These are phyloP conservation scores for Fragum fragum DNA, from an alignment of 2,888 invertebrate species.

Conservation along the genomic window DNA sequence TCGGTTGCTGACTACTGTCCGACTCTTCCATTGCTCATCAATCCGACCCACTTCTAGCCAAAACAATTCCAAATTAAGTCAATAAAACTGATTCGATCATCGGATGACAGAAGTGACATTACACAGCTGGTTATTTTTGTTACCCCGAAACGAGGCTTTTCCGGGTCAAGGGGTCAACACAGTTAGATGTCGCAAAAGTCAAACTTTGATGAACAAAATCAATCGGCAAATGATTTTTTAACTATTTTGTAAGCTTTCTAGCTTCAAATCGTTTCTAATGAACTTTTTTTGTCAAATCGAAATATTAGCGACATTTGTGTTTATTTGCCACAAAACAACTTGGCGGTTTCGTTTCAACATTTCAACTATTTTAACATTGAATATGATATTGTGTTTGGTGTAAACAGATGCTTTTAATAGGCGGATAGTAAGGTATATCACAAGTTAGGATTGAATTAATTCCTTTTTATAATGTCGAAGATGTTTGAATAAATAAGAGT, in stretches of 20 bases:
- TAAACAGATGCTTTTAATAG: too few relatives aligned
- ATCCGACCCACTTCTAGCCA: not conserved
- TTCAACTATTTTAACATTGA: too few relatives aligned
- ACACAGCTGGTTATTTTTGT: constrained; percentile 74
- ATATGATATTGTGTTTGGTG: too few relatives aligned
- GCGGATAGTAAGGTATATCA: too few relatives aligned
- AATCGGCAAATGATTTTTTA: too few relatives aligned
- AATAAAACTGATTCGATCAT: constrained; percentile 22
- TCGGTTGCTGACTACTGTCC: constrained; percentile 79
- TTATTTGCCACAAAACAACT: not conserved
- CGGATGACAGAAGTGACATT: constrained; percentile 75
- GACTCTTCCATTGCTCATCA: constrained; percentile 79
- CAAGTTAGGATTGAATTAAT: too few relatives aligned
- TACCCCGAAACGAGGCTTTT: constrained; percentile 74
- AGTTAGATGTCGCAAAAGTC: not conserved
- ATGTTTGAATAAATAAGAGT: too few relatives aligned
- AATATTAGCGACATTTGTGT: not conserved
- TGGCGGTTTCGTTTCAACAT: constrained; percentile 5
- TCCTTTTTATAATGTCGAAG: too few relatives aligned
- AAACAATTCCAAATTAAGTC: constrained; percentile 2
- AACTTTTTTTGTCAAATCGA: too few relatives aligned
- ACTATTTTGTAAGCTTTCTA: too few relatives aligned
- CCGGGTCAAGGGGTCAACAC: constrained; percentile 62
- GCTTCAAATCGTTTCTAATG: too few relatives aligned
- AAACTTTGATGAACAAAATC: too few relatives aligned